A percentile compares a stretch with the other conserved stretches of the same genome.
Evolutionary conservation across 2,797 vertebrate species (phyloP).

Genomic region (Premnoplex brunnescens): DNA sequence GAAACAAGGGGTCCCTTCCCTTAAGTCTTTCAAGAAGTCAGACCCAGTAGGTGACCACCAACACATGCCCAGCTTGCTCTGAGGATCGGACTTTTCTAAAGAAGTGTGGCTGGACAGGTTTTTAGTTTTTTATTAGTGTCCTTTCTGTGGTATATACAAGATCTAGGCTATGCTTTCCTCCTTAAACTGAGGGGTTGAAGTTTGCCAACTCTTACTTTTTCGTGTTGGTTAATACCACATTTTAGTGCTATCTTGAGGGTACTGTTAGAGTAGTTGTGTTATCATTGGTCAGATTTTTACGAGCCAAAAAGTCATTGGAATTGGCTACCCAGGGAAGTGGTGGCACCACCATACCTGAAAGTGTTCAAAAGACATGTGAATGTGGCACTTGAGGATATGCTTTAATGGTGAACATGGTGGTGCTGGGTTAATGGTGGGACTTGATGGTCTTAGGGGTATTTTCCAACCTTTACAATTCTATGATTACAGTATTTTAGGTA

Average conservation of each 20-base stretch:
- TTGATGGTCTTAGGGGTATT: background rate
- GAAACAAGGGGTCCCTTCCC: background rate
- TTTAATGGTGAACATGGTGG: background rate
- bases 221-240: background rate
- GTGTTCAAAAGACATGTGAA: accelerated
- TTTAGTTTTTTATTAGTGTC: background rate
- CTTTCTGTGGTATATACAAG: background rate
- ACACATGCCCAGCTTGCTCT: background rate
- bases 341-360: background rate
- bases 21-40: background rate
- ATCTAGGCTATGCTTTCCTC: background rate
- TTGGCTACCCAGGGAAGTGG: background rate
- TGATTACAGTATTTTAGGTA: background rate
- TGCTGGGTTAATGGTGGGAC: background rate
- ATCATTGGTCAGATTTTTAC: background rate
- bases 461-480: background rate
- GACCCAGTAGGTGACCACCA: background rate
- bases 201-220: background rate
- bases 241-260: background rate
- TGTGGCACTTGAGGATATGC: background rate
- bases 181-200: background rate
- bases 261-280: background rate
- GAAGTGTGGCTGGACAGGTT: background rate
- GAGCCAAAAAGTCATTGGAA: background rate
- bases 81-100: background rate